Percentiles rank a stretch among this genome's conserved stretches.
These are phyloP conservation scores for Trilocha varians DNA, from an alignment of 2,888 invertebrate species.

Conservation along the genomic window DNA sequence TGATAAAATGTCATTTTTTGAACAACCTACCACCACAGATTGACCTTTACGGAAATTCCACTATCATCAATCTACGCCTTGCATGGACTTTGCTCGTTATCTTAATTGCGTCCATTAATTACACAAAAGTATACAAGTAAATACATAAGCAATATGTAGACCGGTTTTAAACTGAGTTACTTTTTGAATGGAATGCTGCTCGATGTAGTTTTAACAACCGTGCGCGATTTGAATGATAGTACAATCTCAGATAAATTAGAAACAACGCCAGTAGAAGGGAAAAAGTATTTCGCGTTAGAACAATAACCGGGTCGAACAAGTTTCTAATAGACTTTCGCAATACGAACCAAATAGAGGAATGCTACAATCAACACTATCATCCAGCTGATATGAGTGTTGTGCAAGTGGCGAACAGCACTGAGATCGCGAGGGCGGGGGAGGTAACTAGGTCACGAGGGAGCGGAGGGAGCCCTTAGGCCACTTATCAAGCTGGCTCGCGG, in stretches of 20 bases:
- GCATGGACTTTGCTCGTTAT: neutral
- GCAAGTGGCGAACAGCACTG: constrained; percentile 65
- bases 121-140: neutral
- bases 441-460: constrained; percentile 46
- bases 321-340: constrained; percentile 24
- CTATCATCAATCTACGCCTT: neutral
- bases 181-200: neutral
- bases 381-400: constrained; percentile 68
- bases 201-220: neutral
- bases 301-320: neutral
- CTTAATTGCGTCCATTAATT: neutral
- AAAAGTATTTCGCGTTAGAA: neutral
- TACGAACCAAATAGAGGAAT: constrained; percentile 31
- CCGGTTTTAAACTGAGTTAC: neutral
- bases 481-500: constrained; percentile 57
- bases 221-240: too few species aligned
- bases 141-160: neutral
- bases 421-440: constrained; percentile 62
- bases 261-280: neutral
- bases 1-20: too few species aligned
- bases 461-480: constrained; percentile 65
- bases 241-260: too few species aligned
- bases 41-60: neutral
- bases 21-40: neutral
- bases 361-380: constrained; percentile 49